Conservation (phyloP, 2,113 vertebrate genomes). For the Grantiella picta region DNA sequence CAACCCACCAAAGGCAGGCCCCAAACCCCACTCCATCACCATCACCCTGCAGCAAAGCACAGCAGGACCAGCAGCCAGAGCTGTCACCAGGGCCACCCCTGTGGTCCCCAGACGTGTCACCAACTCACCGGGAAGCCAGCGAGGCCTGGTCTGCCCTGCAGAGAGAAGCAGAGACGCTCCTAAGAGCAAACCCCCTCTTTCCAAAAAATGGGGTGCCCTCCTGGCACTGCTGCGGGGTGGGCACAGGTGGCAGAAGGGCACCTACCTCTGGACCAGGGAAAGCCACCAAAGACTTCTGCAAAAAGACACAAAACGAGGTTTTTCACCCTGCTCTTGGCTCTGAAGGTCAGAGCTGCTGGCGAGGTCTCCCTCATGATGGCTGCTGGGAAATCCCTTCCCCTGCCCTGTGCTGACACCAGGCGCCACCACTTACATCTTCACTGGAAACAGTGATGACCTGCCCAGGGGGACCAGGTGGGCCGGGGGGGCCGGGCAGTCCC, state of each 20-base stretch:
- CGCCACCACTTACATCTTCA: slow-evolving; percentile 63
- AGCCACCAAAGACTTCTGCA: background rate
- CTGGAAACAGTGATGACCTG: slow-evolving; percentile 69
- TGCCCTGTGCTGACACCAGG: background rate
- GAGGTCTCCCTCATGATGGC: background rate
- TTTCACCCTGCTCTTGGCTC: background rate
- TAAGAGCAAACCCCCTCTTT: background rate
- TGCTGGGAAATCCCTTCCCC: background rate
- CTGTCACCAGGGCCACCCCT: background rate
- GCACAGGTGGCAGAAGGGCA: background rate
- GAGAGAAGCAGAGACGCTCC: background rate
- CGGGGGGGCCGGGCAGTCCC: slow-evolving; percentile 81
- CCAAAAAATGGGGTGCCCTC: background rate
- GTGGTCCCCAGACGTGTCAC: background rate
- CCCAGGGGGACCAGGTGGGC: slow-evolving; percentile 87
- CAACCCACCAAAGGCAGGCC: background rate
- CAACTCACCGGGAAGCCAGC: slow-evolving; percentile 51
- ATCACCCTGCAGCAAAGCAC: background rate
- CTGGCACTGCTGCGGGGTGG: background rate
- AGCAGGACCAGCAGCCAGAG: background rate
- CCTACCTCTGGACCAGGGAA: slow-evolving; percentile 62
- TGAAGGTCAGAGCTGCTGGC: background rate
- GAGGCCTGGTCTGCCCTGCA: background rate
- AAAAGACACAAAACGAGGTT: background rate
- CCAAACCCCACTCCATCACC: background rate